These are phyloP conservation scores for Lamproptera curius DNA, from an alignment of 2,888 invertebrate genomes.

Conservation along the genomic window DNA sequence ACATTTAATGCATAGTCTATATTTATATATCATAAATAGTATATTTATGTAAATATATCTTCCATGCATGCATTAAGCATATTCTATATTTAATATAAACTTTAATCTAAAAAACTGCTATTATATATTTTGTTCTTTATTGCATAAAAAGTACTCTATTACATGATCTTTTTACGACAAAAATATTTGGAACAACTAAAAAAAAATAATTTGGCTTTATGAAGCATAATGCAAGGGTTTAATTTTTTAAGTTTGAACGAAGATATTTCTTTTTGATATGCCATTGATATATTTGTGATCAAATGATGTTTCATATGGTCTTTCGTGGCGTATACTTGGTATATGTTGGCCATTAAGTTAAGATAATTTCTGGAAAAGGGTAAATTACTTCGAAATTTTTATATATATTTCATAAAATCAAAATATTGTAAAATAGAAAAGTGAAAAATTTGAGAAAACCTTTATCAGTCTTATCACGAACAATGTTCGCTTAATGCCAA, in stretches of 20 bases:
- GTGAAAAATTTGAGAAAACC: slow-evolving; percentile 57
- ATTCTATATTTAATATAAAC: background rate
- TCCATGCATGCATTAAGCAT: slow-evolving; percentile 5
- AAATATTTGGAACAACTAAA: too few relatives aligned
- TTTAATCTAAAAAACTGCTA: slow-evolving; percentile 5
- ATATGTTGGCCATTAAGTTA: slow-evolving; percentile 47
- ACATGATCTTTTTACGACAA: too few relatives aligned
- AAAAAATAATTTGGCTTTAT: too few relatives aligned
- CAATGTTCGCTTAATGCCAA: slow-evolving; percentile 41
- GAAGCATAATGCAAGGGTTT: too few relatives aligned
- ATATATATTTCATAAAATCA: slow-evolving; percentile 39
- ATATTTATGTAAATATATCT: slow-evolving; percentile 11
- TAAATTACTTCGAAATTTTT: slow-evolving; percentile 18
- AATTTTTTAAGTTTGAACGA: background rate
- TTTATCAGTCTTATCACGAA: slow-evolving; percentile 64
- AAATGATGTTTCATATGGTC: slow-evolving; percentile 29
- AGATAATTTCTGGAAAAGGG: background rate
- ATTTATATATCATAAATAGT: slow-evolving; percentile 9
- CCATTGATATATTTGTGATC: slow-evolving; percentile 18
- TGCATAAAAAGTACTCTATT: too few relatives aligned
- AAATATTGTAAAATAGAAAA: slow-evolving; percentile 60
- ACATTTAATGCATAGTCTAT: background rate
- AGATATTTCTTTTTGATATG: slow-evolving; percentile 25
- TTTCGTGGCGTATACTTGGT: slow-evolving; percentile 48
- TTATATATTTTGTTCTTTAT: too few relatives aligned